A percentile compares a stretch with the other conserved stretches of the same genome.
phyloP scores from a whole-genome alignment of 2,888 invertebrate species.

The Hydriomena furcata region DNA sequence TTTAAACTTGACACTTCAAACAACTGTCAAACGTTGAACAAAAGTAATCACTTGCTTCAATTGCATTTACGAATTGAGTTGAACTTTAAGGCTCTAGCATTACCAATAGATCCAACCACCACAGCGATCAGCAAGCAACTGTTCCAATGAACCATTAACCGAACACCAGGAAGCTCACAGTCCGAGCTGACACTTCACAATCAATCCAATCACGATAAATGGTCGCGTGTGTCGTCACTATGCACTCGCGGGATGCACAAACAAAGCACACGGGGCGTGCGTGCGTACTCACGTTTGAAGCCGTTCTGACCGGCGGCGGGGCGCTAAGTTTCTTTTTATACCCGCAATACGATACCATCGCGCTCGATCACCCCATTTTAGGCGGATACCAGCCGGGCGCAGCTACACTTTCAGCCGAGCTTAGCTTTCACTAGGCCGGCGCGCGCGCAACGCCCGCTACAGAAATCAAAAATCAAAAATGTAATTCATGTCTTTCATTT shows the following conservation, averaged over 20 bases:
- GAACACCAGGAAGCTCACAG: slow-evolving; percentile 51
- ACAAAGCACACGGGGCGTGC: slow-evolving; percentile 63
- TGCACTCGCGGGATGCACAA: slow-evolving; percentile 66
- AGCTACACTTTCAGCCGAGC: slow-evolving; percentile 77
- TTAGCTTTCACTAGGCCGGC: slow-evolving; percentile 78
- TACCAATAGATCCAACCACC: slow-evolving; percentile 36
- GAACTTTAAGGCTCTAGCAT: slow-evolving; percentile 14
- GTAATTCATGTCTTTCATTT: slow-evolving; percentile 31
- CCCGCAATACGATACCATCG: slow-evolving; percentile 90
- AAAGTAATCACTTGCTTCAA: slow-evolving; percentile 21
- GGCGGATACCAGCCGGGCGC: slow-evolving; percentile 75
- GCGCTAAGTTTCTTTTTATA: slow-evolving; percentile 89
- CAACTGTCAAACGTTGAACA: slow-evolving; percentile 8
- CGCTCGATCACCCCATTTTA: slow-evolving; percentile 81
- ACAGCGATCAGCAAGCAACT: slow-evolving; percentile 39
- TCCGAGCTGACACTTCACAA: slow-evolving; percentile 63
- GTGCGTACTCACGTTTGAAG: slow-evolving; percentile 95
- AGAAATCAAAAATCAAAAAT: slow-evolving; percentile 17
- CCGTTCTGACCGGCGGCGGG: slow-evolving; percentile 96
- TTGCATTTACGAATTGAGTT: slow-evolving; percentile 15
- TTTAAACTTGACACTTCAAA: slow-evolving; percentile 13
- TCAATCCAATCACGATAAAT: slow-evolving; percentile 71
- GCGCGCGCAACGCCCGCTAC: slow-evolving; percentile 40
- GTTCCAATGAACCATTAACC: slow-evolving; percentile 55
- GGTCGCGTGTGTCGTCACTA: slow-evolving; percentile 29